A percentile compares a stretch with the other conserved stretches of the same genome.
Conservation (phyloP, 2,797 vertebrate genomes). For the Cyprinella venusta region DNA sequence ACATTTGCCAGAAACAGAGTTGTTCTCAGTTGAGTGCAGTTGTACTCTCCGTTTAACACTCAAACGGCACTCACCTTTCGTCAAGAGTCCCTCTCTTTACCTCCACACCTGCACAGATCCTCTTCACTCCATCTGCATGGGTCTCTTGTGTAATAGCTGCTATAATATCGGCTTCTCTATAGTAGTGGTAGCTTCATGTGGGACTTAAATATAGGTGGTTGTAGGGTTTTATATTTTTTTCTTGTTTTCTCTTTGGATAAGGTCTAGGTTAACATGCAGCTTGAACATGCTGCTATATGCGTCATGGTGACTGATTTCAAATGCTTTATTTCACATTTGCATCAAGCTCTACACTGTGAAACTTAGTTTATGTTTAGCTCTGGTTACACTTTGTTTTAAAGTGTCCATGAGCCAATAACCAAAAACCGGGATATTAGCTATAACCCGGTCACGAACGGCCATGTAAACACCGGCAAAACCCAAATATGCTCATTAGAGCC, state of each 20-base stretch:
- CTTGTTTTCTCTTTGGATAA: neutral
- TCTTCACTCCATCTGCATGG: neutral
- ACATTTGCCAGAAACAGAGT: neutral
- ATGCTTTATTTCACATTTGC: neutral
- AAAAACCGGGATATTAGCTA: too few relatives aligned
- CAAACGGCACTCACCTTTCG: neutral
- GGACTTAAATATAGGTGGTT: neutral
- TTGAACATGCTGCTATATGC: neutral
- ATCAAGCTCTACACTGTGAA: neutral
- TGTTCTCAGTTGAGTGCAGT: neutral
- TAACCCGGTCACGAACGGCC: too few relatives aligned
- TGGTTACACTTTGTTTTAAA: too few relatives aligned
- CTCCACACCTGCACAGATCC: constrained; percentile 11
- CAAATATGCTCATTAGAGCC: too few relatives aligned
- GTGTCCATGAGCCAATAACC: too few relatives aligned
- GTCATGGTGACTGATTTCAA: neutral
- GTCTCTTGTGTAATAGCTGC: neutral
- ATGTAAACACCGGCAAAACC: too few relatives aligned
- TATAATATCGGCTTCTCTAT: neutral
- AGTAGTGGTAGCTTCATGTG: neutral
- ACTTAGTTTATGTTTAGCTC: neutral
- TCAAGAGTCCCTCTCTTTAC: constrained; percentile 2
- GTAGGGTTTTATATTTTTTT: neutral
- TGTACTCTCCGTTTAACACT: neutral
- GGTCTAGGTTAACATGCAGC: neutral